Evolutionary conservation across 2,797 vertebrate species (phyloP).

Genomic region (Malurus leucopterus): DNA sequence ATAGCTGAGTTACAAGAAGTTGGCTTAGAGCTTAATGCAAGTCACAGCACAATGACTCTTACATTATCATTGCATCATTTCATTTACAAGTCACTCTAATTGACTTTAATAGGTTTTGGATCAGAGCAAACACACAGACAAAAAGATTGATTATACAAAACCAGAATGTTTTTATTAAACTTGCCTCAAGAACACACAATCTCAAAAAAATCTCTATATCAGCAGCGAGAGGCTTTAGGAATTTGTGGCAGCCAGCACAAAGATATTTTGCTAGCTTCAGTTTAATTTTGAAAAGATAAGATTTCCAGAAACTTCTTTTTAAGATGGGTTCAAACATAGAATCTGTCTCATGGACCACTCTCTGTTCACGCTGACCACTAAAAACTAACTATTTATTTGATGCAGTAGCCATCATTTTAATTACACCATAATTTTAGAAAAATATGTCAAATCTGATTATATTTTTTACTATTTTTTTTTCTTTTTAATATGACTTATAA

Average conservation of each 20-base stretch:
- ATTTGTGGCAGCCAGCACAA: background rate
- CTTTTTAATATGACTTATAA: background rate
- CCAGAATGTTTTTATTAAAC: slow-evolving; percentile 11
- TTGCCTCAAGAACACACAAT: slow-evolving; percentile 5
- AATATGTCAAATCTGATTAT: background rate
- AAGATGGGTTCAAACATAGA: background rate
- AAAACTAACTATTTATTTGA: background rate
- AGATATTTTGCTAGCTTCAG: slow-evolving; percentile 3
- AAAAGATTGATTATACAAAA: slow-evolving; percentile 43
- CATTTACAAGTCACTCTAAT: slow-evolving; percentile 42
- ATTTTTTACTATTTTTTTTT: background rate
- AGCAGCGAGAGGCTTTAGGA: slow-evolving; percentile 2
- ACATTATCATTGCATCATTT: slow-evolving; percentile 51
- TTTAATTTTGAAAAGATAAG: slow-evolving; percentile 10
- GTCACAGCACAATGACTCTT: slow-evolving; percentile 32
- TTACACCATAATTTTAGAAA: background rate
- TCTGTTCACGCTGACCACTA: background rate
- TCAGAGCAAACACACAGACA: slow-evolving; percentile 37
- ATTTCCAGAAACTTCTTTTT: background rate
- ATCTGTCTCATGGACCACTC: background rate
- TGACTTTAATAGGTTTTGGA: slow-evolving; percentile 48
- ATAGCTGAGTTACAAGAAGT: background rate
- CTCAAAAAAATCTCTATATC: slow-evolving; percentile 17
- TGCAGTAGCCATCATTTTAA: background rate
- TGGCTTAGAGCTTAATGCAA: slow-evolving; percentile 34